These are phyloP conservation scores for Girardinus metallicus DNA, from an alignment of 2,797 vertebrate species.

Conservation along the genomic window DNA sequence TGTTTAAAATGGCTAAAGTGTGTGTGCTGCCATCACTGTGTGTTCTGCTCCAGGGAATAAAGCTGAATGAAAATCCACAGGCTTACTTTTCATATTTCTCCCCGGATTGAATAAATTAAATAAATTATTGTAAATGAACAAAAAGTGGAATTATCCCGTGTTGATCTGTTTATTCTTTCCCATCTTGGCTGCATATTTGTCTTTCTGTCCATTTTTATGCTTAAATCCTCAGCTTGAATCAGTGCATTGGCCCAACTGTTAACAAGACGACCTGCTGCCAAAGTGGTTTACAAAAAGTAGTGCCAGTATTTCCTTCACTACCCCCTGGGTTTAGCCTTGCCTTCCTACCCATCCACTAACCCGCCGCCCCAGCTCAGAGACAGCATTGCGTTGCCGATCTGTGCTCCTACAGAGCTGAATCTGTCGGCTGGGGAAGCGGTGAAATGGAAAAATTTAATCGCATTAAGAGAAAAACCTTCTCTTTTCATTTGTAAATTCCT, in stretches of 20 bases:
- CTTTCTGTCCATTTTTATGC: conserved; percentile 57
- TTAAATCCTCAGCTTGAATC: conserved; percentile 66
- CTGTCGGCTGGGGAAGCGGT: conserved; percentile 80
- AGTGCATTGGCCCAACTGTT: conserved; percentile 45
- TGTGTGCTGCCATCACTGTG: neutral
- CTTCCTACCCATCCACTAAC: conserved; percentile 1
- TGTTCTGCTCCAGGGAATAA: neutral
- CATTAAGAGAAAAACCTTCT: conserved; percentile 85
- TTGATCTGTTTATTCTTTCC: conserved; percentile 46
- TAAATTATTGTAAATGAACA: conserved; percentile 25
- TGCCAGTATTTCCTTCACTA: conserved; percentile 50
- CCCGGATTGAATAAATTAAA: neutral
- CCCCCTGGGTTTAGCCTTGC: conserved; percentile 42
- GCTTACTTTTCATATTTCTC: neutral
- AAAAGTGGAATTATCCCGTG: conserved; percentile 19
- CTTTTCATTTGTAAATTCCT: conserved; percentile 88
- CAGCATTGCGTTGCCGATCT: conserved; percentile 66
- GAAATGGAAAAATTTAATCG: conserved; percentile 89
- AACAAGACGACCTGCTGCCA: conserved; percentile 49
- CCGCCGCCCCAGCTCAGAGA: conserved; percentile 57
- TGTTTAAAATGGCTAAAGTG: neutral
- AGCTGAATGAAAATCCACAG: neutral
- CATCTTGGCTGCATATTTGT: conserved; percentile 13
- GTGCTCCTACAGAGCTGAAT: conserved; percentile 75
- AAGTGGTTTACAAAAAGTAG: conserved; percentile 56